phyloP scores from a whole-genome alignment of 1,140 invertebrate genomes.

The Harpegnathos saltator region DNA sequence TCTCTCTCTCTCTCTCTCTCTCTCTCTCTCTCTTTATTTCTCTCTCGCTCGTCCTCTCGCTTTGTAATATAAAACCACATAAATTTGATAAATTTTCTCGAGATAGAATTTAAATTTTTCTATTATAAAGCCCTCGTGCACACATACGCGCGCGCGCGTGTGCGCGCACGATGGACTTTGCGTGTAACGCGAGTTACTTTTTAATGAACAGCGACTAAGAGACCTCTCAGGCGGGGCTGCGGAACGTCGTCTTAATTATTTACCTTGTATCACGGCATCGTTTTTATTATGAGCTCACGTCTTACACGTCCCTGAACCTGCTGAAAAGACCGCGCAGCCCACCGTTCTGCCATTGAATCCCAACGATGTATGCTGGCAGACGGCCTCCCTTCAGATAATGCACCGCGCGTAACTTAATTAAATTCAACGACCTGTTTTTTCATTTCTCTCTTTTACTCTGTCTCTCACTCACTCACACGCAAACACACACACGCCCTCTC shows the following conservation, averaged over 20 bases:
- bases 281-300: slow-evolving; percentile 38
- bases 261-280: background rate
- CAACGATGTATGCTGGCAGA: slow-evolving; percentile 19
- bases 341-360: slow-evolving; percentile 28
- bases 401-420: slow-evolving; percentile 23
- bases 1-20: background rate
- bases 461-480: no score
- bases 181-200: slow-evolving; percentile 1
- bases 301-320: slow-evolving; percentile 39
- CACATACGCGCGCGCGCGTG: no score
- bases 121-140: background rate
- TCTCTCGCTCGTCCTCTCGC: no score
- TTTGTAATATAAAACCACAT: no score
- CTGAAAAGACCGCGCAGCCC: slow-evolving; percentile 12
- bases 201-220: slow-evolving; percentile 23
- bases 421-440: slow-evolving; percentile 27
- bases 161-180: background rate
- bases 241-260: slow-evolving; percentile 33
- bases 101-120: background rate
- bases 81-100: background rate
- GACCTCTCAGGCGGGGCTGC: background rate
- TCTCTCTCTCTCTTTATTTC: background rate
- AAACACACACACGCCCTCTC: no score
- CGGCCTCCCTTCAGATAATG: slow-evolving; percentile 4
- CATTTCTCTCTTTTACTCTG: no score